Evolutionary conservation across 2,797 vertebrate species (phyloP).

Genomic region (Lacerta viridis): DNA sequence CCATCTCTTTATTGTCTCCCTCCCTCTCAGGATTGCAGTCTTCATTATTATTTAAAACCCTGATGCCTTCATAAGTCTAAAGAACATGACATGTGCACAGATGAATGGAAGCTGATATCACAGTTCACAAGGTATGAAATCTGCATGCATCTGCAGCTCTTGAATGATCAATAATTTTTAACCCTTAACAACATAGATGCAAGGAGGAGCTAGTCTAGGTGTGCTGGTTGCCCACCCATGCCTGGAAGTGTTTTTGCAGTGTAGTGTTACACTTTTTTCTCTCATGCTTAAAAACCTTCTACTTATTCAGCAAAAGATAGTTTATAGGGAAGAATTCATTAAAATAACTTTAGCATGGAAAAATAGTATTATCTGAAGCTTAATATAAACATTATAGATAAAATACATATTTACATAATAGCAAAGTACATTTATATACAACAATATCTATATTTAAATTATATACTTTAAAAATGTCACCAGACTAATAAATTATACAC

Average conservation of each 20-base stretch:
- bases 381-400: constrained; percentile 80
- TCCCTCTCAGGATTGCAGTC: too few relatives aligned
- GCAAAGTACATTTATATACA: constrained; percentile 86
- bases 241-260: constrained; percentile 20
- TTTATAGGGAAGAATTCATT: constrained; percentile 74
- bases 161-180: too few relatives aligned
- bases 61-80: constrained; percentile 1
- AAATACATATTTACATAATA: constrained; percentile 85
- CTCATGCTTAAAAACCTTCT: constrained; percentile 37
- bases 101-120: background rate
- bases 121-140: too few relatives aligned
- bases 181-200: too few relatives aligned
- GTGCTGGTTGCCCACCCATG: constrained; percentile 1
- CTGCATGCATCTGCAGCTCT: too few relatives aligned
- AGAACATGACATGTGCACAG: background rate
- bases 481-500: constrained; percentile 86
- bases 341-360: constrained; percentile 78
- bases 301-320: constrained; percentile 64
- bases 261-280: constrained; percentile 26
- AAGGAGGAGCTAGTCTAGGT: background rate
- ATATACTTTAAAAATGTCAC: constrained; percentile 81
- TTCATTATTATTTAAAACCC: background rate
- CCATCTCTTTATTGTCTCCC: too few relatives aligned
- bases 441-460: constrained; percentile 86
- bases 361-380: constrained; percentile 82